These are phyloP conservation scores for Melanostigma gelatinosum DNA, from an alignment of 2,113 vertebrate genomes.

Conservation along the genomic window DNA sequence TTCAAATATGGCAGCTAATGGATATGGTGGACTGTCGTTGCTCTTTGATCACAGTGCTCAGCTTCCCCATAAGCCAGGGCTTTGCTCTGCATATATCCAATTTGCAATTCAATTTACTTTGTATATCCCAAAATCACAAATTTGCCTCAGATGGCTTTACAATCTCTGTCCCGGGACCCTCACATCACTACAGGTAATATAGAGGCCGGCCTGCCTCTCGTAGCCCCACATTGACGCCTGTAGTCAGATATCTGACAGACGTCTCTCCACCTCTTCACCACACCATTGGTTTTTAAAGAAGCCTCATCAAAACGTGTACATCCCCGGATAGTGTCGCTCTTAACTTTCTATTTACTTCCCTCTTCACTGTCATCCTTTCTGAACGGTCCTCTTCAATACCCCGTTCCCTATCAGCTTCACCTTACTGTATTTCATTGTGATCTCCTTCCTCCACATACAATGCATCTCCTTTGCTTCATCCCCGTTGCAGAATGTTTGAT, in stretches of 20 bases:
- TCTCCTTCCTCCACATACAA: not conserved
- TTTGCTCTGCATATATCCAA: constrained; percentile 8
- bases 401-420: constrained; percentile 2
- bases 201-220: too few relatives aligned
- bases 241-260: constrained; percentile 20
- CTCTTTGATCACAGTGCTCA: constrained; percentile 15
- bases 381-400: constrained; percentile 1
- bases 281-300: constrained; percentile 24
- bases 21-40: not conserved
- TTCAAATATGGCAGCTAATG: not conserved
- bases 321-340: constrained; percentile 43
- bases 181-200: too few relatives aligned
- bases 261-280: constrained; percentile 15
- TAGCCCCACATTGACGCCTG: too few relatives aligned
- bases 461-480: constrained; percentile 39
- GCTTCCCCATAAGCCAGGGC: constrained; percentile 19
- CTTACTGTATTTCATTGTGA: constrained; percentile 23
- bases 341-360: constrained; percentile 19
- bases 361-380: constrained; percentile 2
- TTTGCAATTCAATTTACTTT: too few relatives aligned
- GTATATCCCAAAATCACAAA: not conserved
- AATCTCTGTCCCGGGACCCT: too few relatives aligned
- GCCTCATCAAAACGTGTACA: constrained; percentile 67
- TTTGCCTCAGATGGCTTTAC: too few relatives aligned
- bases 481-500: constrained; percentile 91